Evolutionary conservation across 2,797 vertebrate genomes (phyloP), one percentile per base, ranked within the genome.

Genomic region (Myotis findleyi): DNA sequence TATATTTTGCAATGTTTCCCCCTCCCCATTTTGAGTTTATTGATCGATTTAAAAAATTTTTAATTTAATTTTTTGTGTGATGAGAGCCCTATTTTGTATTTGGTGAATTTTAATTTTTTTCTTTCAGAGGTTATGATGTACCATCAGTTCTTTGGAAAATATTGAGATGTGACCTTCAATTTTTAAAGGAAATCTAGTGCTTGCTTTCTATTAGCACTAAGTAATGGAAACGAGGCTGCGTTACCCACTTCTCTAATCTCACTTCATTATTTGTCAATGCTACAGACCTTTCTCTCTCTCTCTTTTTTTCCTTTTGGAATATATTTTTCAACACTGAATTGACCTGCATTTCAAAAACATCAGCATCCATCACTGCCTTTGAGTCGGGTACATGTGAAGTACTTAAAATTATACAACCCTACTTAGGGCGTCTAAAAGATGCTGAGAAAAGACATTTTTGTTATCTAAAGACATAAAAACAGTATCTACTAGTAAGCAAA

Each of bases 391-490:
- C 44, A 64, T 49, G 76, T 68, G 25, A 94, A 87, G 10, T 79
- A 72, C 33, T 96, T 95, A 79, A 71, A 96, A 95, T 93, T 95
- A 62, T 16, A 83, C 68, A 91, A 14, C 30, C 69, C 66, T 87
- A 82, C 82, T 93, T 94, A 90, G 81, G 59, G 55, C 33, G n/a
- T 89, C 68, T 92, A 80, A 91, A 97, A 96, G 93, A 64, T 88
- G 66, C 69, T 80, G 87, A 95, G 87, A 79, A 87, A 95, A 93
- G 68, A 80, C 44, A 59, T 87, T 87, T 96, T 96, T 89, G 89
- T 96, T 96, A 93, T 93, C 80, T 85, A 66, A 91, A 89, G 92
- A 89, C 62, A 91, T 83, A 87, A 95, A 96, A 93, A 88, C 81
- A 64, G 57, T 68, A 53, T 91, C 85, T 76, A 47, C 47, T 47